phyloP scores from a whole-genome alignment of 1,140 invertebrate genomes.

The Pogonomyrmex californicus region DNA sequence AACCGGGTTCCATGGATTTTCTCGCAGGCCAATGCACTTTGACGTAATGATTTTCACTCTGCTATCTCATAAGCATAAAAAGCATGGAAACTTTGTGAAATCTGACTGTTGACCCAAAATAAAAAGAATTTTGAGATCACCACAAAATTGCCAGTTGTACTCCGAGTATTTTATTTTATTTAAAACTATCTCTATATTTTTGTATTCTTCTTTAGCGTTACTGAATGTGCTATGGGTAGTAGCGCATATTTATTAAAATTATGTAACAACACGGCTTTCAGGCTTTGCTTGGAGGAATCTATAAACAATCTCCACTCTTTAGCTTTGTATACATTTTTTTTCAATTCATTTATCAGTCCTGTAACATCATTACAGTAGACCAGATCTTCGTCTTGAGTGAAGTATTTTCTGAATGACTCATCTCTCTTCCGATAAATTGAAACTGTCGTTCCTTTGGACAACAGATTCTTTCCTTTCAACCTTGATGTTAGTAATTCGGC shows the following conservation, averaged over 20 bases:
- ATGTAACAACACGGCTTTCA: conserved; percentile 32
- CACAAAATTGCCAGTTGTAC: conserved; percentile 22
- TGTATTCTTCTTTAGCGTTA: neutral
- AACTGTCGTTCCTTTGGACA: neutral
- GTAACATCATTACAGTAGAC: conserved; percentile 75
- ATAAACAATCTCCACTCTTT: conserved; percentile 16
- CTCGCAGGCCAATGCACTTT: neutral
- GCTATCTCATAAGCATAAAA: conserved; percentile 22
- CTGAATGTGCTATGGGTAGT: neutral
- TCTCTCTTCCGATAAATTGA: conserved; percentile 43
- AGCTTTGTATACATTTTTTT: neutral
- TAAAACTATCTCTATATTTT: neutral
- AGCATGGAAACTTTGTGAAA: conserved; percentile 23
- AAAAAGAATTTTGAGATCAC: conserved; percentile 9
- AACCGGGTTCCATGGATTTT: neutral
- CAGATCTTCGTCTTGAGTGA: conserved; percentile 65
- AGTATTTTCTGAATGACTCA: conserved; percentile 62
- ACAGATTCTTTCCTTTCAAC: conserved; percentile 64
- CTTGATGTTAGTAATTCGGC: conserved; percentile 66
- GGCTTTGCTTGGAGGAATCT: neutral
- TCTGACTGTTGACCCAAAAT: neutral
- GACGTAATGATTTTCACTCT: neutral
- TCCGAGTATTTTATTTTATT: neutral
- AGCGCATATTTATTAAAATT: neutral
- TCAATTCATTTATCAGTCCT: conserved; percentile 31